Evolutionary conservation across 1,140 invertebrate genomes (phyloP), one percentile per base, ranked within the genome.

Genomic region (Drosophila busckii): DNA sequence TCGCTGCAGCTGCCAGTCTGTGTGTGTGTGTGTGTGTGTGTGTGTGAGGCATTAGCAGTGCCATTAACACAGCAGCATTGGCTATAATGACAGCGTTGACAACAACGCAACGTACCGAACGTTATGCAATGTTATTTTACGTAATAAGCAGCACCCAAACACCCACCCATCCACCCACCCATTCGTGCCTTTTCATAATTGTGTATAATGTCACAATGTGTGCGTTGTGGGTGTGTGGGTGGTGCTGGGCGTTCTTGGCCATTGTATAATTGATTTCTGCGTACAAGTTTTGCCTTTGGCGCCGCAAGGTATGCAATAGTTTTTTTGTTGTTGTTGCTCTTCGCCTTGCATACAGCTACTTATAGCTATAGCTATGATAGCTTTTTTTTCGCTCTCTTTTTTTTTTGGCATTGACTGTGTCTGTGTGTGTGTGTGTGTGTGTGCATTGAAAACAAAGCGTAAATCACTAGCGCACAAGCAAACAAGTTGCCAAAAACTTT

Each of bases 201-300:
- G n/a, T n/a, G n/a, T n/a, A n/a, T n/a, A n/a, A n/a, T n/a, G n/a
- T n/a, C n/a, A n/a, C n/a, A n/a, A n/a, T 2, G 7, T 6, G 12
- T 19, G 19, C 7, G 6, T 29, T 7, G 12, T 1, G 8, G 10
- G 31, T 17, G 13, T 2, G 29, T 6, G 2, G 4, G 31, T 8
- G 19, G 3, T 20, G 0, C 1, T 7, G 8, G 6, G 2, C 2
- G 12, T 0, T n/a, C n/a, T n/a, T 10, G 2, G 12, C 32, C 7
- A 16, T 15, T 44, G 49, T 49, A n/a, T 60, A 60, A 60, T 60
- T 60, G 56, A 60, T 60, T 60, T 60, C 40, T 59, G 38, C 31
- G 31, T 40, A 41, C 35, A 37, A 49, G n/a, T 59, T 59, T 53
- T 17, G 13, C 38, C n/a, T 13, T 32, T 34, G 48, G 40, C 56